phyloP scores from a whole-genome alignment of 2,113 vertebrate species.

The Cercocebus atys region DNA sequence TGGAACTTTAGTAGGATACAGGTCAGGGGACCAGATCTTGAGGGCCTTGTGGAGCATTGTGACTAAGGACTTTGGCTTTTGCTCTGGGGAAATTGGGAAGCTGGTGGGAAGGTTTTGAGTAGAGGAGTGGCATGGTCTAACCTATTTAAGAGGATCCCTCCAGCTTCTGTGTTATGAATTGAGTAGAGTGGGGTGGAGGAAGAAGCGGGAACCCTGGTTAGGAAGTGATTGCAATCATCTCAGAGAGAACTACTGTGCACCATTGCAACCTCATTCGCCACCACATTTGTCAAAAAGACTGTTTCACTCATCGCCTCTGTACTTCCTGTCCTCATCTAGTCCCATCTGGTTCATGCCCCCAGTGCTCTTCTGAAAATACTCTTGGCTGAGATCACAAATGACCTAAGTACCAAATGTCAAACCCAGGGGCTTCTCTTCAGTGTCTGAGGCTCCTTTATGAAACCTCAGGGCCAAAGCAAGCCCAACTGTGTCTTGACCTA shows the following conservation, averaged over 20 bases:
- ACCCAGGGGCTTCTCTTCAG: not conserved
- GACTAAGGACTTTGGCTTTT: not conserved
- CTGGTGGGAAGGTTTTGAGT: not conserved
- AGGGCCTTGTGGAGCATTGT: not conserved
- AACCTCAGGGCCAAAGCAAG: not conserved
- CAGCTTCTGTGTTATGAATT: not conserved
- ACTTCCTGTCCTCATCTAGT: not conserved
- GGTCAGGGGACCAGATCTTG: too few species aligned
- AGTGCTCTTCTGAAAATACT: not conserved
- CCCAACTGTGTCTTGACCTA: not conserved
- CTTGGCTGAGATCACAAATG: slow-evolving; percentile 7
- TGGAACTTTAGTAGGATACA: too few species aligned
- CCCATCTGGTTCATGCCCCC: not conserved
- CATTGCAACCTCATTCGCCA: not conserved
- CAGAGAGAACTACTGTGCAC: not conserved
- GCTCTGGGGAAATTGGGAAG: not conserved
- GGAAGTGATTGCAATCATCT: not conserved
- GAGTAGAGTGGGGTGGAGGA: not conserved
- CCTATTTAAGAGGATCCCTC: not conserved
- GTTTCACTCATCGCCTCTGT: not conserved
- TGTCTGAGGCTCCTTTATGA: not conserved
- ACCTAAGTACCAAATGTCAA: not conserved
- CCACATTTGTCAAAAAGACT: not conserved
- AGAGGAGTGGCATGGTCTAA: not conserved
- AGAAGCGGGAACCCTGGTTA: not conserved